Percentiles rank a stretch among this genome's conserved stretches.
Evolutionary conservation across 2,797 vertebrate genomes (phyloP).

Genomic region (Rachycentron canadum): DNA sequence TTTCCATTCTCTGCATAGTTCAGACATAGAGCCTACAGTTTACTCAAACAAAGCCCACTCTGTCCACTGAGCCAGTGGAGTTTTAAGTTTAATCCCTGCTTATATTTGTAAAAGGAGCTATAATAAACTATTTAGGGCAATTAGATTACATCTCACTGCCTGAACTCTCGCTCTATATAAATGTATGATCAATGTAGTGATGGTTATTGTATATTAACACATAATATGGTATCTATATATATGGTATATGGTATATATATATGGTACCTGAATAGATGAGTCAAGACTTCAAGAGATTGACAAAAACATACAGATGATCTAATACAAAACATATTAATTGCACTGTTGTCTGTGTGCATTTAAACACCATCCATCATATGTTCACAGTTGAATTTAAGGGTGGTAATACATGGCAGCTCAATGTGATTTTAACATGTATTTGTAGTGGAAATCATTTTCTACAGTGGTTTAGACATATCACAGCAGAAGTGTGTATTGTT

Average conservation of each 20-base stretch:
- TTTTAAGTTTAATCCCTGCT: slow-evolving; percentile 2
- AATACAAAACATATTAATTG: background rate
- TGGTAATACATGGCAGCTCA: slow-evolving; percentile 12
- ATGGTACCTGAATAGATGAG: background rate
- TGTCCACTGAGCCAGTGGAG: slow-evolving; percentile 2
- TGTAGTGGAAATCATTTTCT: slow-evolving; percentile 24
- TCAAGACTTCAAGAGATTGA: background rate
- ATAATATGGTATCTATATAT: background rate
- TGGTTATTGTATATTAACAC: background rate
- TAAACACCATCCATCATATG: background rate
- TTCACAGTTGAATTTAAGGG: background rate
- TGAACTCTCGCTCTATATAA: background rate
- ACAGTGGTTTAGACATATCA: slow-evolving; percentile 11
- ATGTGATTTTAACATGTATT: slow-evolving; percentile 4
- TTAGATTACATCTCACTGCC: background rate
- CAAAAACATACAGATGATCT: slow-evolving; percentile 3
- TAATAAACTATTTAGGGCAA: slow-evolving; percentile 12
- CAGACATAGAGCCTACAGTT: background rate
- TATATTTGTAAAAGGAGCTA: slow-evolving; percentile 17
- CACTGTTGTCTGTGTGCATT: background rate
- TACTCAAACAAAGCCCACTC: slow-evolving; percentile 10
- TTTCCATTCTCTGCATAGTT: background rate
- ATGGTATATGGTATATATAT: background rate
- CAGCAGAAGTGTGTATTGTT: slow-evolving; percentile 3
- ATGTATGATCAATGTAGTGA: slow-evolving; percentile 10